Base-by-base conservation (phyloP, 2,113 vertebrate species). In the Colius striatus region DNA sequence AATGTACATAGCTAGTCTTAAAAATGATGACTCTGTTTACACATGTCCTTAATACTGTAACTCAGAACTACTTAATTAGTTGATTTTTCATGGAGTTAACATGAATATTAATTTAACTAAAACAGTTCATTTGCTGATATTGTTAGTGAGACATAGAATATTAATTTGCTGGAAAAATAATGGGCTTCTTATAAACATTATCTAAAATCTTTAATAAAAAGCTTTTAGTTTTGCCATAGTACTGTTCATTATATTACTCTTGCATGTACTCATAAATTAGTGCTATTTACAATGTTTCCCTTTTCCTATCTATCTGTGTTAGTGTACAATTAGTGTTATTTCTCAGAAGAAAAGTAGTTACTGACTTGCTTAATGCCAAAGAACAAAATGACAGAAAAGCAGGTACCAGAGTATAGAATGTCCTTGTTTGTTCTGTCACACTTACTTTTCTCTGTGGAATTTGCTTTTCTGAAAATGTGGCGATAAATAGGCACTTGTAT, bases 161-260 rank as follows among this genome's bases (percentile, higher is more conserved):
- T 92, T 94, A 94, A 92, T 94, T 94, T 95, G 23, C 84, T 79
- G 50, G n/a, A 94, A 96, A 70, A 94, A 81, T 93, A 92, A 92
- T 92, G 71, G 73, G 36, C 68, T 94, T 23, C n/a, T 92, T 92
- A 36, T 67, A 87, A 78, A 53, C 57, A 57, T 92, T 90, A 92
- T 87, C 43, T 95, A 51, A 65, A 71, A 75, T 67, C 51, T 91
- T 90, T 77, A 87, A 89, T 89, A 84, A 95, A 90, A 65, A 1
- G 9, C 72, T 94, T 95, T 87, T 89, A 83, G 47, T 90, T 94
- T 72, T 90, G 34, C 75, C 2, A 2, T 72, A 61, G 57, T 71
- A 57, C 74, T 85, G 16, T 65, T 89, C 34, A 77, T 92, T 88
- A 60, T 9, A 6, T 83, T 88, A 73, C 13, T 60, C 29, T 85